Percentiles rank a stretch among this genome's conserved stretches.
Evolutionary conservation across 2,888 invertebrate species (phyloP).

Genomic region (Eilema griseolum): DNA sequence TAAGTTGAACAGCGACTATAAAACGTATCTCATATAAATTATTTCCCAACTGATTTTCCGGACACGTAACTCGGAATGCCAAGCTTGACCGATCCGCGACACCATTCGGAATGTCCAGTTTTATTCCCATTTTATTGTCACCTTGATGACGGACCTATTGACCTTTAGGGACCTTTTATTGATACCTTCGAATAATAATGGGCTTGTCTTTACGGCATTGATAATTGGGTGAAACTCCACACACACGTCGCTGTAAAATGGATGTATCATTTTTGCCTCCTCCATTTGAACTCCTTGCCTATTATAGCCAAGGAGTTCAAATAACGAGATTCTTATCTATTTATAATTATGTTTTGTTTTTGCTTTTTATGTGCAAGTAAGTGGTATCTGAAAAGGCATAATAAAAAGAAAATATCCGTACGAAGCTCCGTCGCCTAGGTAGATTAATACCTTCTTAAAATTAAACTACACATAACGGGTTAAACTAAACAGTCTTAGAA

Average conservation of each 20-base stretch:
- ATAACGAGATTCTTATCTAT: no score
- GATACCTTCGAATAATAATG: constrained; percentile 20
- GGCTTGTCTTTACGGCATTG: background rate
- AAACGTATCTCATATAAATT: constrained; percentile 22
- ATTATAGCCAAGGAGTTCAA: background rate
- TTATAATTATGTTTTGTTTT: no score
- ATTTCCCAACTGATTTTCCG: constrained; percentile 27
- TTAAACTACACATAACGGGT: no score
- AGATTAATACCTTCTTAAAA: no score
- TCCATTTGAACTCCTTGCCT: background rate
- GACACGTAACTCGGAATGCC: constrained; percentile 30
- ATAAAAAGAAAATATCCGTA: no score
- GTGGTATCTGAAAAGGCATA: no score
- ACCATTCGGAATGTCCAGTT: constrained; percentile 25
- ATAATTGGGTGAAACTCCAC: background rate
- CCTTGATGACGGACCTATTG: constrained; percentile 35
- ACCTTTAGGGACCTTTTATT: constrained; percentile 33
- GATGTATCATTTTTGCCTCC: no score
- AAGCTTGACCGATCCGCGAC: constrained; percentile 15
- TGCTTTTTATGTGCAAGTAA: no score
- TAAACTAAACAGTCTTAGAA: no score
- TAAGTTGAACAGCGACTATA: background rate
- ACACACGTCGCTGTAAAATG: background rate
- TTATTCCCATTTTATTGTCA: constrained; percentile 35
- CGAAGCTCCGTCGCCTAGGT: no score